Evolutionary conservation across 1,140 invertebrate genomes (phyloP).

Genomic region (Plectus sambesii): DNA sequence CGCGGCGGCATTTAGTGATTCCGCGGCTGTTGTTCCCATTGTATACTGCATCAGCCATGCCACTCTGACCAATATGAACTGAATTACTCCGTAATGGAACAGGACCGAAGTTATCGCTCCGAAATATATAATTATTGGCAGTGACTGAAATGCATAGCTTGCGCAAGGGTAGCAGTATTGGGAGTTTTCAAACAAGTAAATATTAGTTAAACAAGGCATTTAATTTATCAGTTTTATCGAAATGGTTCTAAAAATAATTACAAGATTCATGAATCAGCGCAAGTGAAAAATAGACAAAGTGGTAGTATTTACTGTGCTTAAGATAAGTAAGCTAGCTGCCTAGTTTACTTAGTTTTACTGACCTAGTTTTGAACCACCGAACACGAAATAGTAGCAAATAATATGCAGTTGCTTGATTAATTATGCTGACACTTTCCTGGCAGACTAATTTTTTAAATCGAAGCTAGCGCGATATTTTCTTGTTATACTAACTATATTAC

Average conservation of each 20-base stretch:
- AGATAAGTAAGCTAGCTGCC: too few relatives aligned
- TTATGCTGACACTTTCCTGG: too few relatives aligned
- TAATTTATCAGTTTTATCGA: not conserved
- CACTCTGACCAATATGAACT: constrained; percentile 13
- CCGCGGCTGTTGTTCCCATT: constrained; percentile 22
- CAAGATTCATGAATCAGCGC: constrained; percentile 27
- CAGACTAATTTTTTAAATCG: too few relatives aligned
- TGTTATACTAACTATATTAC: too few relatives aligned
- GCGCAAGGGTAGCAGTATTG: too few relatives aligned
- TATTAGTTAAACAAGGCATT: too few relatives aligned
- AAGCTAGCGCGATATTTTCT: too few relatives aligned
- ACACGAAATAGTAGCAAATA: too few relatives aligned
- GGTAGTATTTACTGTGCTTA: constrained; percentile 11
- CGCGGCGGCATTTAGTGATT: constrained; percentile 18
- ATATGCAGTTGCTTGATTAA: too few relatives aligned
- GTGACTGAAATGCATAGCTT: constrained; percentile 1
- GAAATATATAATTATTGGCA: constrained; percentile 7
- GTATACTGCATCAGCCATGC: constrained; percentile 16
- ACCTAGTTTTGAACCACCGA: too few relatives aligned
- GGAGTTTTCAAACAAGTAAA: too few relatives aligned
- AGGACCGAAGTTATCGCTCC: constrained; percentile 12
- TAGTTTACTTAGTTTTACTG: too few relatives aligned
- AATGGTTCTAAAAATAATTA: not conserved
- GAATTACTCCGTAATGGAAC: constrained; percentile 17
- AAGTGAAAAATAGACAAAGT: constrained; percentile 38